Evolutionary conservation across 2,797 vertebrate species (phyloP).

Genomic region (Otolemur crassicaudatus): DNA sequence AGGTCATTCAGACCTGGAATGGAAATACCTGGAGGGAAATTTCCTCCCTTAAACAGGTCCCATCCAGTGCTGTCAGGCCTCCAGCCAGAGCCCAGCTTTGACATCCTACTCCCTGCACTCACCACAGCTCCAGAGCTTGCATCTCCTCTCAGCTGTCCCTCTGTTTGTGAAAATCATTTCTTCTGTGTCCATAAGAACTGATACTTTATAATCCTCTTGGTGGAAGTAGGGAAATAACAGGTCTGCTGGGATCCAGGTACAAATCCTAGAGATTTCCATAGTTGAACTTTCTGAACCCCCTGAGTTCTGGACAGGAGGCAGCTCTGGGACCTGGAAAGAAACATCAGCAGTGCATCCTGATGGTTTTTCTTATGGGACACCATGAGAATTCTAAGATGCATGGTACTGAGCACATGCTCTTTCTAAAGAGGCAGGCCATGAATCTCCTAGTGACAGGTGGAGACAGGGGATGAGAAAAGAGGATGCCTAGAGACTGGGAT

Average conservation of each 20-base stretch:
- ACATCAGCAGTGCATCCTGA: neutral
- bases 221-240: conserved; percentile 55
- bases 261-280: conserved; percentile 70
- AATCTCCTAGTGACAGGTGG: neutral
- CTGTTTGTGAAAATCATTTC: conserved; percentile 61
- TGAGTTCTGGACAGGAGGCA: conserved; percentile 50
- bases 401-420: neutral
- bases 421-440: neutral
- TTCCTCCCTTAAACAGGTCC: neutral
- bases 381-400: neutral
- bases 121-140: conserved; percentile 49
- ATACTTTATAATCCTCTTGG: conserved; percentile 70
- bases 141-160: conserved; percentile 35
- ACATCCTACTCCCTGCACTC: neutral
- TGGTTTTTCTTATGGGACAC: neutral
- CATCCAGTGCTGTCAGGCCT: neutral
- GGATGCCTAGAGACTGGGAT: neutral
- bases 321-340: conserved; percentile 58
- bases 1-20: neutral
- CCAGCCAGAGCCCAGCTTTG: neutral
- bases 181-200: neutral
- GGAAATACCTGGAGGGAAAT: neutral
- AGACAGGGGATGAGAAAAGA: neutral
- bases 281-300: conserved; percentile 54
- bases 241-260: conserved; percentile 71